Conservation (phyloP, 2,113 vertebrate genomes). For the Ursus arctos region DNA sequence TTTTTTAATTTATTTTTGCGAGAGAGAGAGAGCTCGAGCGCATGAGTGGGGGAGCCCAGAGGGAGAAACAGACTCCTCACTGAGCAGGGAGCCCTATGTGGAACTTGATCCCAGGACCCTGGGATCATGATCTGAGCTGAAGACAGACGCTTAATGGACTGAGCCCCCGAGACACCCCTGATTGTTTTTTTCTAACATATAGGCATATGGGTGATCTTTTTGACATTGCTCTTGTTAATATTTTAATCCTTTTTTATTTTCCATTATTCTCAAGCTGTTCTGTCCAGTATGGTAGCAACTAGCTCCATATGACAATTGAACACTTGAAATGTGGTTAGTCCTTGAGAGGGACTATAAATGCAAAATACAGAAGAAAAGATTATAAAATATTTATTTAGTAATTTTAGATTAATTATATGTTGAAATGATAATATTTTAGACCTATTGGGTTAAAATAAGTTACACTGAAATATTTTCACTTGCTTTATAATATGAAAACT, state of each 20-base stretch:
- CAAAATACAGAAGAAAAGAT: conserved; percentile 31
- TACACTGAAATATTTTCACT: conserved; percentile 37
- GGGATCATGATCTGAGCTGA: too few relatives aligned
- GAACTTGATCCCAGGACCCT: too few relatives aligned
- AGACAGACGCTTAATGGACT: too few relatives aligned
- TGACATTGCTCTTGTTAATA: background rate
- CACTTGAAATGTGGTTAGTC: background rate
- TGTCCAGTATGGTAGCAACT: background rate
- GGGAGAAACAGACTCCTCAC: too few relatives aligned
- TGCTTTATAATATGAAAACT: conserved; percentile 30
- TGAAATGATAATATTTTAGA: conserved; percentile 26
- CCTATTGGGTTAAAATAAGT: background rate
- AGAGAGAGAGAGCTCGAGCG: too few relatives aligned
- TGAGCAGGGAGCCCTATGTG: too few relatives aligned
- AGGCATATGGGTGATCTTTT: background rate
- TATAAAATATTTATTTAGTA: conserved; percentile 32
- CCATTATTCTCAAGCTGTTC: background rate
- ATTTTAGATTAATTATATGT: conserved; percentile 33
- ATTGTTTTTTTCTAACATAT: background rate
- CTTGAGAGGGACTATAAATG: background rate
- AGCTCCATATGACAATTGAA: background rate
- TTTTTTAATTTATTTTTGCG: too few relatives aligned
- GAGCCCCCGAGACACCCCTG: too few relatives aligned
- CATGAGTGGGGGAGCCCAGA: too few relatives aligned
- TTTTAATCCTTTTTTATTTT: conserved; percentile 13